A percentile compares a stretch with the other conserved stretches of the same genome.
These are phyloP conservation scores for Bedellia somnulentella DNA, from an alignment of 2,888 invertebrate species.

Conservation along the genomic window DNA sequence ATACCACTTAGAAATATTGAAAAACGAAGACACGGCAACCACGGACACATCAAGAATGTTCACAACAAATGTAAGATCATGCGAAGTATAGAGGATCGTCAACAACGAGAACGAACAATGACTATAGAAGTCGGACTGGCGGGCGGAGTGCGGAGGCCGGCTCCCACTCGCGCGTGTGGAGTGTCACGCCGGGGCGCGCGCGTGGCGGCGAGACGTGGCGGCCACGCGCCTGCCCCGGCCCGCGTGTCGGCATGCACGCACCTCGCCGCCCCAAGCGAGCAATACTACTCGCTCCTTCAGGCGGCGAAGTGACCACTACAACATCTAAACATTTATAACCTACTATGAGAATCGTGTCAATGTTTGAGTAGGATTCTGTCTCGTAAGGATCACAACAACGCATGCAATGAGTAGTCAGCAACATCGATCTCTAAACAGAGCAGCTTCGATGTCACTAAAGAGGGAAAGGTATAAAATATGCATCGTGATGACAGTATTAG, in stretches of 20 bases:
- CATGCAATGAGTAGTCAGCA: conserved; percentile 51
- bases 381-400: conserved; percentile 29
- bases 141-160: conserved; percentile 25
- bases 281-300: conserved; percentile 17
- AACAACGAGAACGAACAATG: conserved; percentile 12
- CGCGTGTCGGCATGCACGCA: conserved; percentile 44
- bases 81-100: conserved; percentile 52
- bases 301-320: conserved; percentile 27
- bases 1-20: conserved; percentile 1
- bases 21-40: conserved; percentile 24
- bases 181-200: conserved; percentile 22
- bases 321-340: conserved; percentile 29
- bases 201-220: neutral
- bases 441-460: conserved; percentile 43
- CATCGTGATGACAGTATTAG: conserved; percentile 46
- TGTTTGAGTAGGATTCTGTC: conserved; percentile 29
- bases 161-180: conserved; percentile 53
- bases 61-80: conserved; percentile 43
- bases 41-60: conserved; percentile 7
- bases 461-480: conserved; percentile 63
- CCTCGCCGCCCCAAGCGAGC: conserved; percentile 22
- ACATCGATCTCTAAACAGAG: conserved; percentile 42
- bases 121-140: conserved; percentile 4
- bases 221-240: conserved; percentile 15
- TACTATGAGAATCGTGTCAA: conserved; percentile 38